Evolutionary conservation across 2,113 vertebrate species (phyloP).

Genomic region (Carettochelys insculpta): DNA sequence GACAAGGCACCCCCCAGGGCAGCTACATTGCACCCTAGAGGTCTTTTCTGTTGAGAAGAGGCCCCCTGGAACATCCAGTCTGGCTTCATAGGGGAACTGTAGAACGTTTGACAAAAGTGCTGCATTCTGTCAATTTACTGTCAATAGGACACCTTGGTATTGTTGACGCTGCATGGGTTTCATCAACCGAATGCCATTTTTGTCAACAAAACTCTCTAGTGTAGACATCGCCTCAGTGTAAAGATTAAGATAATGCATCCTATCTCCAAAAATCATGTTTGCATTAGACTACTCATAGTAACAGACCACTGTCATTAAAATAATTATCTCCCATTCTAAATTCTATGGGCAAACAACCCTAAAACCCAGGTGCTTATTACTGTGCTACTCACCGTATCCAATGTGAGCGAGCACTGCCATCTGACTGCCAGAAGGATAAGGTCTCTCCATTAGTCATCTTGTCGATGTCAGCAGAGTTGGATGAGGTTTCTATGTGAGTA

Average conservation of each 20-base stretch:
- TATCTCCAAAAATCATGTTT: background rate
- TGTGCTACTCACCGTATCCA: constrained; percentile 88
- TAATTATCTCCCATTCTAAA: background rate
- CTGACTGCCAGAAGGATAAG: constrained; percentile 94
- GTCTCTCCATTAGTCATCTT: constrained; percentile 98
- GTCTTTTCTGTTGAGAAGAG: too few relatives aligned
- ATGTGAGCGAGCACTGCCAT: constrained; percentile 94
- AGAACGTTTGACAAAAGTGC: too few relatives aligned
- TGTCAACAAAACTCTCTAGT: too few relatives aligned
- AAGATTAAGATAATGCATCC: background rate
- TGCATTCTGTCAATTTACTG: too few relatives aligned
- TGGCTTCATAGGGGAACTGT: too few relatives aligned
- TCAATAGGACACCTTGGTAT: too few relatives aligned
- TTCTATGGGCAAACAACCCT: accelerated
- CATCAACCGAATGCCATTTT: too few relatives aligned
- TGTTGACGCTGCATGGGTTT: too few relatives aligned
- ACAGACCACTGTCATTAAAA: background rate
- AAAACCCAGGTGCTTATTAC: accelerated
- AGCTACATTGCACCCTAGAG: too few relatives aligned
- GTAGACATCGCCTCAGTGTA: too few relatives aligned
- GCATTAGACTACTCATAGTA: background rate
- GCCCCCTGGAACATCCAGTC: too few relatives aligned
- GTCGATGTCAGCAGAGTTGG: constrained; percentile 88
- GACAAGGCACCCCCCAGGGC: too few relatives aligned
- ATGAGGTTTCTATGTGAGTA: constrained; percentile 92